Evolutionary conservation across 2,888 invertebrate species (phyloP), one percentile per base, ranked within the genome.

Genomic region (Ormyrus thymus): DNA sequence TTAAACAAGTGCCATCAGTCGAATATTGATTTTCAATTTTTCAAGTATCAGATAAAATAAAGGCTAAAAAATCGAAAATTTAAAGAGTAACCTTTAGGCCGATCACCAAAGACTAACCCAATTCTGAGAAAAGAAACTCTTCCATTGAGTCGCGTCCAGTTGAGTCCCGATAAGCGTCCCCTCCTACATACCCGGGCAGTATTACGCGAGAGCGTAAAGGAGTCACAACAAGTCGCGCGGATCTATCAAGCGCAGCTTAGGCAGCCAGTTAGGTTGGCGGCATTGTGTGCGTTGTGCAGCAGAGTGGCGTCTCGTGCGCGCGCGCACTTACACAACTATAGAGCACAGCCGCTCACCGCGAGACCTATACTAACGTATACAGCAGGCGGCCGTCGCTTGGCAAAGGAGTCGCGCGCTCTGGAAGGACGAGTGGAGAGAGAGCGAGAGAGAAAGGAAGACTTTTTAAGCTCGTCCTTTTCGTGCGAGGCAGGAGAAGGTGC

Each of bases 361-460:
- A 29, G 4, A 29, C 29, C 29, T 29, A 29, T 29, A 29, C 29
- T 4, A 29, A 29, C 29, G 29, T 29, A 29, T 29, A 29, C 46
- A 64, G 56, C 43, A 48, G 64, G 50, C 29, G 29, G 29, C 29
- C 29, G 29, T 29, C 29, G 29, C 29, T 29, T 29, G 29, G 29
- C 29, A 29, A 29, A 29, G n/a, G 48, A 55, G 50, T 66, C 50
- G 29, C n/a, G 58, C 53, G 71, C 68, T 29, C 29, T 29, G 72
- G 68, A 68, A 55, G 62, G 70, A 65, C 69, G 74, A 70, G 13
- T 7, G 6, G 58, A 11, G 56, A 45, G 56, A n/a, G 43, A 53
- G 8, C 9, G 50, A 66, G 11, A 53, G 29, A 29, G 29, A 29
- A 29, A 29, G 29, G 29, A 29, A 29, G 29, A 29, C 29, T 29